Evolutionary conservation across 2,888 invertebrate genomes (phyloP).

Genomic region (Melanophora roralis): DNA sequence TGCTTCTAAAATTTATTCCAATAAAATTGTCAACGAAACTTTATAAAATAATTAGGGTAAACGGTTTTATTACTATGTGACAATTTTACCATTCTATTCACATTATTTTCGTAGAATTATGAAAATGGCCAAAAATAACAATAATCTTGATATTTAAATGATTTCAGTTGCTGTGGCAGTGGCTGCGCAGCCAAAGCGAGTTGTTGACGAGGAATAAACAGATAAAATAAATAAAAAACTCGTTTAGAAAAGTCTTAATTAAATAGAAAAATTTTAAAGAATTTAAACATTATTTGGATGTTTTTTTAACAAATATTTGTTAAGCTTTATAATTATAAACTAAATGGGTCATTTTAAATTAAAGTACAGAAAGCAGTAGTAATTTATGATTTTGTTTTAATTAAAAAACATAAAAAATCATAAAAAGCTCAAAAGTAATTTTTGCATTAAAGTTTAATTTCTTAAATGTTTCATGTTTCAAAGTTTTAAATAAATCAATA

Average conservation of each 20-base stretch:
- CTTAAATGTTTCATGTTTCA: too few species aligned
- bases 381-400: too few species aligned
- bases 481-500: too few species aligned
- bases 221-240: neutral
- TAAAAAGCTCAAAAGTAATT: too few species aligned
- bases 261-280: neutral
- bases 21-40: constrained; percentile 37
- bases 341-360: neutral
- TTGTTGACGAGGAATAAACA: neutral
- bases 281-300: neutral
- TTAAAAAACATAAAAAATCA: too few species aligned
- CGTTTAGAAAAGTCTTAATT: neutral
- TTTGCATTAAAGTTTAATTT: too few species aligned
- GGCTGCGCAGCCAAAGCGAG: neutral
- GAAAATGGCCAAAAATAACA: constrained; percentile 23
- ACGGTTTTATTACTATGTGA: constrained; percentile 26
- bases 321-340: neutral
- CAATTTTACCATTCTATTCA: neutral
- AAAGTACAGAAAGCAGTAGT: too few species aligned
- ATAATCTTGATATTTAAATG: neutral
- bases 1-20: constrained; percentile 17
- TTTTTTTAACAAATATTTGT: too few species aligned
- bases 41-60: constrained; percentile 50
- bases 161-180: neutral
- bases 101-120: neutral